These are phyloP conservation scores for Rallus limicola DNA, from an alignment of 2,113 vertebrate species.

Conservation along the genomic window DNA sequence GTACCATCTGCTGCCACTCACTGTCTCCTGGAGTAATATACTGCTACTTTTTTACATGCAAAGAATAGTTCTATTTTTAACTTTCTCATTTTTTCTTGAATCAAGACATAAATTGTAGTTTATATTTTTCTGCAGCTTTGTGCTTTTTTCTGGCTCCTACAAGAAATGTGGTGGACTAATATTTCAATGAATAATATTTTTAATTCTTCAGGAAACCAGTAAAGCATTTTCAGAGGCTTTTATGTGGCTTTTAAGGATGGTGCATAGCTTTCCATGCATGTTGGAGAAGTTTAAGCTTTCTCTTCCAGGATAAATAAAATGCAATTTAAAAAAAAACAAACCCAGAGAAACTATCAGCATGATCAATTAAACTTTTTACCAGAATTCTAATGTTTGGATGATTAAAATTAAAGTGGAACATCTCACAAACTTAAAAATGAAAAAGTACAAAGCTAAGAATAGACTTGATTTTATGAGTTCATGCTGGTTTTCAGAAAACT, in stretches of 20 bases:
- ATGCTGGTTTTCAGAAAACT: not conserved
- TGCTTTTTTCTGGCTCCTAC: not conserved
- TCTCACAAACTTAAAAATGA: not conserved
- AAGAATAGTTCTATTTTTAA: not conserved
- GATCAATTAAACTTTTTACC: not conserved
- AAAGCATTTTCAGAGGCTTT: not conserved
- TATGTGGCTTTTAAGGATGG: not conserved
- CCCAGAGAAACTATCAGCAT: not conserved
- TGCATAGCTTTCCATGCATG: accelerated
- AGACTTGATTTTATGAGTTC: not conserved
- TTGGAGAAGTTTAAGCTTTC: not conserved
- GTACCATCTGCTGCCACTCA: not conserved
- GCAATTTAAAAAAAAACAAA: not conserved
- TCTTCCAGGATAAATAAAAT: not conserved
- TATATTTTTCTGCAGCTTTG: not conserved
- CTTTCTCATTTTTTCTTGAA: not conserved
- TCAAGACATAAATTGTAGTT: not conserved
- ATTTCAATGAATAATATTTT: not conserved
- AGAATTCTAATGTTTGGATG: not conserved
- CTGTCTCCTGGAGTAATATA: not conserved
- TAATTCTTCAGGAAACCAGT: not conserved
- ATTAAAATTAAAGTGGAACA: not conserved
- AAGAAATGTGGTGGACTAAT: not conserved
- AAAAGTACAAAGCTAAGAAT: not conserved
- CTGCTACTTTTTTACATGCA: not conserved